Base-by-base conservation (phyloP, 2,113 vertebrate species). In the Petrocephalus microphthalmus region DNA sequence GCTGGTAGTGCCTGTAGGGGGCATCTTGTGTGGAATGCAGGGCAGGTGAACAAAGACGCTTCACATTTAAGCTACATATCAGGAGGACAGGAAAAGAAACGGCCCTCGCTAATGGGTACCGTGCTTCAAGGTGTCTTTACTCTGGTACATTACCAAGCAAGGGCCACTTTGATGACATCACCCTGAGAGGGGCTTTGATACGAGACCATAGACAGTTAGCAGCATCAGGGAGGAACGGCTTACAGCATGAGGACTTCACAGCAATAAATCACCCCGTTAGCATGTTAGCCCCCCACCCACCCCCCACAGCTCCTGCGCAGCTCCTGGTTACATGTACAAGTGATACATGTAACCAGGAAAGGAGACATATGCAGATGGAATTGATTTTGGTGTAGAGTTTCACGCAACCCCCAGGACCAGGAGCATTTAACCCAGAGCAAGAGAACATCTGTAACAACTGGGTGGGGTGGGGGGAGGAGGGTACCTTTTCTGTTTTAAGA, bases 1-100 rank as follows among this genome's bases (percentile, higher is more conserved):
- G 93, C 93, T 95, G 94, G 87, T 71, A 54, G 89, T 53, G 87
- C 89, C 88, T 93, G 88, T 78, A 91, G 93, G 92, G 85, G 86
- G 89, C 84, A 90, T 90, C 89, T 90, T 88, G 88, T 89, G 93
- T 88, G 92, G 89, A 93, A 94, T 91, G 91, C 87, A 87, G 90
- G 91, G 89, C 93, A 93, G 92, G 93, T 94, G 91, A 93, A 88
- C 29, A 82, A 86, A 84, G 89, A 88, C 74, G 89, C 89, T 88
- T 54, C 87, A 92, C 89, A 89, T 89, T 89, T 84, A 84, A 85
- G 53, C 90, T 90, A 67, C 45, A 53, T 91, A 56, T 87, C 29
- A n/a, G 52, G 84, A 85, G 45, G 60, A 85, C 51, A 15, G 78
- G 37, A 86, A 42, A 29, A 52, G 81, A 49, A 49, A 83, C 0